Conservation (phyloP, 2,113 vertebrate species). For the Oncorhynchus clarkii region DNA sequence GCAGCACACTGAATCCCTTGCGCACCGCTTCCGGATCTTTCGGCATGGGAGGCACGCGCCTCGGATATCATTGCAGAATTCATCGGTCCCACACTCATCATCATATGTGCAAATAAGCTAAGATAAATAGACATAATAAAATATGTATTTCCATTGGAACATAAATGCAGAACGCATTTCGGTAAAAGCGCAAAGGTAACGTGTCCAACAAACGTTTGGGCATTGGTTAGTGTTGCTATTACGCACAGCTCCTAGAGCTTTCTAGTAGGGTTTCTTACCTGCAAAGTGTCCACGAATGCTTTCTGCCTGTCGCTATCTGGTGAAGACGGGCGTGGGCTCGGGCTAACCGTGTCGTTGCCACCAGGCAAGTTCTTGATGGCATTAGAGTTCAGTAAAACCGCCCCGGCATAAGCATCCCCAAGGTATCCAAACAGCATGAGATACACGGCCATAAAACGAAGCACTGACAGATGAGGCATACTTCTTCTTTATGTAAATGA, state of each 20-base stretch:
- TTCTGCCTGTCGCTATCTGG: slow-evolving; percentile 76
- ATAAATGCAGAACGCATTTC: neutral
- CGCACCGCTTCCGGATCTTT: slow-evolving; percentile 88
- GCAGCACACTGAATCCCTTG: slow-evolving; percentile 91
- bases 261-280: slow-evolving; percentile 71
- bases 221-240: slow-evolving; percentile 27
- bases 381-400: slow-evolving; percentile 79
- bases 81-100: slow-evolving; percentile 82
- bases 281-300: slow-evolving; percentile 71
- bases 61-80: slow-evolving; percentile 83
- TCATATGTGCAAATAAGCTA: slow-evolving; percentile 62
- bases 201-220: too few species aligned
- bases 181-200: neutral
- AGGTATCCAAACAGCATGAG: slow-evolving; percentile 69
- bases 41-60: slow-evolving; percentile 85
- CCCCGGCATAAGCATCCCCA: slow-evolving; percentile 48
- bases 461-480: slow-evolving; percentile 58
- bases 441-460: slow-evolving; percentile 65
- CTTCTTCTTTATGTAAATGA: slow-evolving; percentile 18
- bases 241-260: slow-evolving; percentile 21
- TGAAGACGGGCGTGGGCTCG: slow-evolving; percentile 65
- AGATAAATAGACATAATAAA: neutral
- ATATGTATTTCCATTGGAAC: neutral
- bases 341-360: slow-evolving; percentile 72
- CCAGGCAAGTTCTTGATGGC: slow-evolving; percentile 84